phyloP scores from a whole-genome alignment of 2,888 invertebrate species.

The Encarsia formosa region DNA sequence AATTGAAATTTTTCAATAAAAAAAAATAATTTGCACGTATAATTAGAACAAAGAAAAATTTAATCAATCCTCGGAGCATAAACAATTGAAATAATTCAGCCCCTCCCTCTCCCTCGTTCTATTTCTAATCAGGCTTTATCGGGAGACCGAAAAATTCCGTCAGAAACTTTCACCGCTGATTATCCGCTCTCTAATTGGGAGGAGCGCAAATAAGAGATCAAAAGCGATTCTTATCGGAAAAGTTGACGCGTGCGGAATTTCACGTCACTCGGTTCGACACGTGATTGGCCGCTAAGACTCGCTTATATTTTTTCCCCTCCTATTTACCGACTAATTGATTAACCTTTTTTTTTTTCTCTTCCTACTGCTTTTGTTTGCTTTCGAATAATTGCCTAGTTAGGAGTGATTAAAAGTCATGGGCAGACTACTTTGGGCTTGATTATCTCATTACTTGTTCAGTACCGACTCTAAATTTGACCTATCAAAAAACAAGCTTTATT shows the following conservation, averaged over 20 bases:
- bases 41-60: background rate
- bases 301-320: too few species aligned
- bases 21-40: too few species aligned
- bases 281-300: conserved; percentile 19
- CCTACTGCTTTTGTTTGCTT: background rate
- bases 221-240: conserved; percentile 15
- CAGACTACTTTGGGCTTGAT: too few species aligned
- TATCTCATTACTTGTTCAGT: too few species aligned
- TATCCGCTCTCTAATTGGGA: conserved; percentile 19
- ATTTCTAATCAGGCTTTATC: conserved; percentile 1
- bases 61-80: background rate
- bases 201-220: conserved; percentile 6
- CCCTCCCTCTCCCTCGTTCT: background rate
- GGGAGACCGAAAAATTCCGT: conserved; percentile 8
- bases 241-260: background rate
- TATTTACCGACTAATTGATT: background rate
- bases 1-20: too few species aligned
- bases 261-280: conserved; percentile 18
- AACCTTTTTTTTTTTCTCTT: background rate
- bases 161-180: conserved; percentile 19
- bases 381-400: too few species aligned
- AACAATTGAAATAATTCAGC: conserved; percentile 10
- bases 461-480: too few species aligned
- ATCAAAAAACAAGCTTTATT: too few species aligned
- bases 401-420: too few species aligned